A percentile compares a stretch with the other conserved stretches of the same genome.
Evolutionary conservation across 2,888 invertebrate genomes (phyloP).

Genomic region (Hylaea fasciaria): DNA sequence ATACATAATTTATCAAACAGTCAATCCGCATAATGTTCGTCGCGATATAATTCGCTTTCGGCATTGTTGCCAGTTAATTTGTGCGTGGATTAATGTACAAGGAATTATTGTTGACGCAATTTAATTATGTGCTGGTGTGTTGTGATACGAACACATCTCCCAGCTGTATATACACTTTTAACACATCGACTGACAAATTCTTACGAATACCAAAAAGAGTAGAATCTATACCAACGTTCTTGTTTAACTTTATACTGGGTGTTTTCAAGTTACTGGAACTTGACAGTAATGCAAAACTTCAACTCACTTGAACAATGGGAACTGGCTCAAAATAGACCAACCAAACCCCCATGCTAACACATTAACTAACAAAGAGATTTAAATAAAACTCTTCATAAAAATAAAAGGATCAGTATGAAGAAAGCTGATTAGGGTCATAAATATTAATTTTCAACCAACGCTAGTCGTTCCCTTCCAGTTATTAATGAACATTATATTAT

Average conservation of each 20-base stretch:
- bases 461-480: not conserved
- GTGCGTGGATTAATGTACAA: slow-evolving; percentile 24
- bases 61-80: slow-evolving; percentile 44
- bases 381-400: too few relatives aligned
- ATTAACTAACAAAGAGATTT: too few relatives aligned
- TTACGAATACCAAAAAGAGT: too few relatives aligned
- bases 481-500: not conserved
- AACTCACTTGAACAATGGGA: too few relatives aligned
- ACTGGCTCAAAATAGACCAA: too few relatives aligned
- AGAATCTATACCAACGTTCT: too few relatives aligned
- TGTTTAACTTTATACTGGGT: too few relatives aligned
- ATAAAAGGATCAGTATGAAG: too few relatives aligned
- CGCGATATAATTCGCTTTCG: slow-evolving; percentile 47
- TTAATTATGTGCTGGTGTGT: not conserved
- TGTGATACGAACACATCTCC: not conserved
- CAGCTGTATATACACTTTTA: not conserved
- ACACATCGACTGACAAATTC: not conserved
- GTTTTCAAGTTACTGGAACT: too few relatives aligned
- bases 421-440: too few relatives aligned
- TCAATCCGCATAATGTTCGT: slow-evolving; percentile 52
- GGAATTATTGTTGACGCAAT: slow-evolving; percentile 25
- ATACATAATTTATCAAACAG: slow-evolving; percentile 55
- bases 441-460: not conserved
- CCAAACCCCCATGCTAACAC: too few relatives aligned
- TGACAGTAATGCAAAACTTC: too few relatives aligned